Percentiles rank a stretch among this genome's conserved stretches.
Conservation (phyloP, 2,888 invertebrate species). For the Steinernema scapterisci region DNA sequence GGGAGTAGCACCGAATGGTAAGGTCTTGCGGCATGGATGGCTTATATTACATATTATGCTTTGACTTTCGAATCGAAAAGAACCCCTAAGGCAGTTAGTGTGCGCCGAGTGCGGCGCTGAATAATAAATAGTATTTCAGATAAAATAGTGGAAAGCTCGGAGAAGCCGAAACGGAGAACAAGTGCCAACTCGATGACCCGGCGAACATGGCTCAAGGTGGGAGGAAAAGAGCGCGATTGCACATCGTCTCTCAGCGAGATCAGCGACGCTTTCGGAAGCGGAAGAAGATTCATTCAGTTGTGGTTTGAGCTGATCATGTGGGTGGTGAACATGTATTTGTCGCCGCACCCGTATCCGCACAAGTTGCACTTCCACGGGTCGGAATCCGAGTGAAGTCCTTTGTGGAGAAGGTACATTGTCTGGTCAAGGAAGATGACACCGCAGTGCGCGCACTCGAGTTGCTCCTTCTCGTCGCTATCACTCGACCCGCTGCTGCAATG, state of each 20-base stretch:
- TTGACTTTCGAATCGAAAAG: constrained; percentile 28
- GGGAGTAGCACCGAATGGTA: constrained; percentile 6
- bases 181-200: not conserved
- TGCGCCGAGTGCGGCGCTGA: not conserved
- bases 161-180: not conserved
- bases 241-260: constrained; percentile 18
- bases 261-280: not conserved
- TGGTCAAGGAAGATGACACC: constrained; percentile 93
- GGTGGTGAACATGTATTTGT: constrained; percentile 94
- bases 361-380: constrained; percentile 90
- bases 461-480: constrained; percentile 35
- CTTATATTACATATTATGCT: not conserved
- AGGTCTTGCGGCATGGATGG: not conserved
- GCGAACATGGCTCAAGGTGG: not conserved
- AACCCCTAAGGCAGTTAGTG: constrained; percentile 20
- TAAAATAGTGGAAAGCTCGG: not conserved
- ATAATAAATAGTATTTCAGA: not conserved
- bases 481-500: constrained; percentile 2
- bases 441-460: constrained; percentile 79
- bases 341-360: constrained; percentile 82
- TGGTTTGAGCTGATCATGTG: constrained; percentile 79
- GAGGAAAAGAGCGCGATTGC: not conserved
- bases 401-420: constrained; percentile 93
- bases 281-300: constrained; percentile 30
- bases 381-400: constrained; percentile 94